Evolutionary conservation across 2,113 vertebrate genomes (phyloP).

Genomic region (Boulengeromyrus knoepffleri): DNA sequence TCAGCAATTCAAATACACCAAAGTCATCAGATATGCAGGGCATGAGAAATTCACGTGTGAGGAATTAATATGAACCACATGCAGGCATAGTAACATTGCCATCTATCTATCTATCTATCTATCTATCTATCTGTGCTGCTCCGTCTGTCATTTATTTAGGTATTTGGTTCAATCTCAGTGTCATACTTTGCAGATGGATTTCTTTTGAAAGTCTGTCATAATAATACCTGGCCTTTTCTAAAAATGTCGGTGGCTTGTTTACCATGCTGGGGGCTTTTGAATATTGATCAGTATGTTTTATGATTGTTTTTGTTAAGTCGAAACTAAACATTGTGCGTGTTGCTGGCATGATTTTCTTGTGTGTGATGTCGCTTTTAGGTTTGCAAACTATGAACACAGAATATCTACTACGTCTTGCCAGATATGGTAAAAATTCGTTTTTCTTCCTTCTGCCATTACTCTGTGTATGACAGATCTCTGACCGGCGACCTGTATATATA

Average conservation of each 20-base stretch:
- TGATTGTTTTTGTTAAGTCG: not conserved
- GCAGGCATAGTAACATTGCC: not conserved
- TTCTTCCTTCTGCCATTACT: not conserved
- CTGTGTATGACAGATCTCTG: conserved; percentile 19
- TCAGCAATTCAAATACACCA: not conserved
- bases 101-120: not conserved
- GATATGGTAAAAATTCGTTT: not conserved
- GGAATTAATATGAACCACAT: not conserved
- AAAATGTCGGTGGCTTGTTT: not conserved
- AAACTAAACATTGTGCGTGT: not conserved
- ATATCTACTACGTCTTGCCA: not conserved
- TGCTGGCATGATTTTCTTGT: not conserved
- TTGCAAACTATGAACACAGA: not conserved
- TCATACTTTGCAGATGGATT: not conserved
- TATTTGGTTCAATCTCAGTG: not conserved
- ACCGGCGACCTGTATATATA: conserved; percentile 19
- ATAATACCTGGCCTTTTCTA: not conserved
- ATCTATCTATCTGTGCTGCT: not conserved
- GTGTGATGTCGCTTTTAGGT: not conserved
- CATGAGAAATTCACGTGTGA: not conserved
- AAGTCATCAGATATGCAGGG: not conserved
- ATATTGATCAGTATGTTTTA: not conserved
- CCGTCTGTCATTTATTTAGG: not conserved
- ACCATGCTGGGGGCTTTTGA: not conserved
- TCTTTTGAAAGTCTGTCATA: not conserved